Evolutionary conservation across 1,140 invertebrate genomes (phyloP), one percentile per base, ranked within the genome.

Genomic region (Leptinotarsa undecemlineata): DNA sequence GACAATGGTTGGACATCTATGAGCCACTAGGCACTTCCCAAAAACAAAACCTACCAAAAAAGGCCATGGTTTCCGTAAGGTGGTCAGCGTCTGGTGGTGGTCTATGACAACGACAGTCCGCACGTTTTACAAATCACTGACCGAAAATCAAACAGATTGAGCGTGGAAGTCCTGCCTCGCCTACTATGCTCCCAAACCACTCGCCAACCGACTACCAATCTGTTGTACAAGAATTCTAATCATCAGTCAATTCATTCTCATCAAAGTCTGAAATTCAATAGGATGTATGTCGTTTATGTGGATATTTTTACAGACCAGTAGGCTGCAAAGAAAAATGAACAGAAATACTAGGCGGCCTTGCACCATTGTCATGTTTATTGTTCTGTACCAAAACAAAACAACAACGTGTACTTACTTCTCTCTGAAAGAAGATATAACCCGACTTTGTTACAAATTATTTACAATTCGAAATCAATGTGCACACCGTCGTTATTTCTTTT

Each of bases 311-410:
- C 74, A 76, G 76, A 75, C 74, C 42, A 26, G 15, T 48, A 42
- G 20, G 47, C 57, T 21, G 60, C 21, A 42, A 42, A 76, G 74
- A 78, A 78, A 78, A 73, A 33, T 67, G 21, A 47, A 48, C 67
- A 76, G 77, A 78, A 78, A 78, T 74, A 76, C 76, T 78, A 66
- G 72, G 70, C 64, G 75, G 64, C 77, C 77, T 78, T 78, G 75
- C 77, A 68, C 70, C 71, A 76, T 76, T 78, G 77, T 78, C 77
- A 78, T 78, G 77, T 78, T 78, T 78, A 78, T 78, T 76, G 77
- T 76, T 78, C 63, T 68, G 75, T 73, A 48, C 61, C 71, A 63
- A 72, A 78, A 78, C 74, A 77, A 77, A 77, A 76, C 74, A 73
- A 78, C 76, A 68, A 17, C 70, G 51, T 68, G 74, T 76, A 68